Evolutionary conservation across 2,113 vertebrate species (phyloP).

Genomic region (Erythrolamprus reginae): DNA sequence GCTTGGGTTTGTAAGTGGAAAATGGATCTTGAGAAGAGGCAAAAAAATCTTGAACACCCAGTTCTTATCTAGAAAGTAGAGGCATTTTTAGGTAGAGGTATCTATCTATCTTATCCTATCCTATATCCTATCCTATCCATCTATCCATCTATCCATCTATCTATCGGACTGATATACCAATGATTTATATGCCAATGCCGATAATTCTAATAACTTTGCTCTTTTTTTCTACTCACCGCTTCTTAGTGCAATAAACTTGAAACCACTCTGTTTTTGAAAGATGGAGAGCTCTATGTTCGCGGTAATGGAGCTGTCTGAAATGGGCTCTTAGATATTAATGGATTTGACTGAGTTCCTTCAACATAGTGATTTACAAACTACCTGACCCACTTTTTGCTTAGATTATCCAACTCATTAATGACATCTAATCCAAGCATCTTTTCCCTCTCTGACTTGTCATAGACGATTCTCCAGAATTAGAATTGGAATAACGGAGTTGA

Average conservation of each 20-base stretch:
- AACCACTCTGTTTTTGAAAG: not conserved
- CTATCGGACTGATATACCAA: no score
- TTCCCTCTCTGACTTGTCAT: not conserved
- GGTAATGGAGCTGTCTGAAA: not conserved
- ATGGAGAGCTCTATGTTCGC: not conserved
- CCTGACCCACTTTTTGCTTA: not conserved
- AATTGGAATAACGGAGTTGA: no score
- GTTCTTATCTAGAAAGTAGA: no score
- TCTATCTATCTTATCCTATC: no score
- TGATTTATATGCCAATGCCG: no score
- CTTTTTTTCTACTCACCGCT: not conserved
- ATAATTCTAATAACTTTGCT: not conserved
- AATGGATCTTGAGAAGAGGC: no score
- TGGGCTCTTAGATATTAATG: not conserved
- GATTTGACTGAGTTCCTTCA: not conserved
- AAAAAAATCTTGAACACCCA: no score
- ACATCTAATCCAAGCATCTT: not conserved
- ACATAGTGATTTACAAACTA: not conserved
- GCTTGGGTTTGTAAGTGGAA: no score
- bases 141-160: no score
- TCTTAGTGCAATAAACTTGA: not conserved
- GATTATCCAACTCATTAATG: not conserved
- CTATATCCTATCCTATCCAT: no score
- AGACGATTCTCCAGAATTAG: not conserved
- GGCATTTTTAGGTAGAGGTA: no score